A percentile compares a stretch with the other conserved stretches of the same genome.
Conservation (phyloP, 2,113 vertebrate species). For the Notiomystis cincta region DNA sequence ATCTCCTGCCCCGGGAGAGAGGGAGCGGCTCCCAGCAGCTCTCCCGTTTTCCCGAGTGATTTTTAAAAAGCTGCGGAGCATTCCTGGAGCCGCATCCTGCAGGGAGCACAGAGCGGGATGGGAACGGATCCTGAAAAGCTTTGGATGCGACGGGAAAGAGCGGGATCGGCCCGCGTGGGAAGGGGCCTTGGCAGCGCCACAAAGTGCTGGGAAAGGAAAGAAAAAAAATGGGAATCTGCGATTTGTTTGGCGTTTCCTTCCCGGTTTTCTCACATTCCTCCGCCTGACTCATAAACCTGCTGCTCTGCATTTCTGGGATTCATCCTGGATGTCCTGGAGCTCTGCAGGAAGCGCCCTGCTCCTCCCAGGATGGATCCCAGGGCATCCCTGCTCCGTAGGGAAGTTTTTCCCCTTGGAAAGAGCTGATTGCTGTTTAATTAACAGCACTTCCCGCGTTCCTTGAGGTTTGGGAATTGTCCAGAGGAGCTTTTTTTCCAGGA, state of each 20-base stretch:
- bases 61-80: background rate
- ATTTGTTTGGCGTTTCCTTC: background rate
- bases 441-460: background rate
- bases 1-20: background rate
- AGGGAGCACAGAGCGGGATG: background rate
- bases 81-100: background rate
- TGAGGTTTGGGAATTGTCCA: background rate
- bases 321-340: background rate
- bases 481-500: background rate
- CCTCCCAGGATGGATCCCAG: fast-evolving
- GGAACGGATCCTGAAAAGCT: background rate
- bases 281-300: background rate
- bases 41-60: fast-evolving
- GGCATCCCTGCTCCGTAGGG: background rate
- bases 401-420: background rate
- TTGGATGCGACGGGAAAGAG: background rate
- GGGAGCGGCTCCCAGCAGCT: background rate
- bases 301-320: background rate
- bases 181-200: background rate
- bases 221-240: background rate
- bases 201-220: background rate
- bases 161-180: background rate
- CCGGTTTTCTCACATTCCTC: conserved; percentile 18
- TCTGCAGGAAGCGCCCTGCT: background rate
- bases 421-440: background rate